phyloP scores from a whole-genome alignment of 2,113 vertebrate genomes.

The Muscicapa adusta region DNA sequence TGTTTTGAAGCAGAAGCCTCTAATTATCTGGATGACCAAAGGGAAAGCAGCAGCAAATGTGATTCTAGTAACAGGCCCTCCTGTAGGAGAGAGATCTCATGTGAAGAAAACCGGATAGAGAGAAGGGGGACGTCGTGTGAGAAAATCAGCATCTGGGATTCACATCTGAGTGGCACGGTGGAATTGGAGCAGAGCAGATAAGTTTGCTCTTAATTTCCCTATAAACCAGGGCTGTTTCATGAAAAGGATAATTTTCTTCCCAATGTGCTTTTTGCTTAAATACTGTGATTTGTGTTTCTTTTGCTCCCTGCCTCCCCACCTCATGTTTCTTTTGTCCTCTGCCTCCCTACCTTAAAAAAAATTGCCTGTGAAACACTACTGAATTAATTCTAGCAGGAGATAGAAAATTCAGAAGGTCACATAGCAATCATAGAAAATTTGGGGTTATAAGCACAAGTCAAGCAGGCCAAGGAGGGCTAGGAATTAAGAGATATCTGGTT shows the following conservation, averaged over 20 bases:
- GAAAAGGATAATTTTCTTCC: neutral
- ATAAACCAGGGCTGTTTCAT: neutral
- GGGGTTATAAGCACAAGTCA: neutral
- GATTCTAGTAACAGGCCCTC: neutral
- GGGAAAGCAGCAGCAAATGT: neutral
- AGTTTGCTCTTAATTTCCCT: constrained; percentile 33
- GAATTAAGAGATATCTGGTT: neutral
- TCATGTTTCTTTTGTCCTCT: neutral
- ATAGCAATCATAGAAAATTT: neutral
- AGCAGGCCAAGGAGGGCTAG: neutral
- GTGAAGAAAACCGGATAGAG: neutral
- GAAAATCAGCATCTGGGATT: constrained; percentile 40
- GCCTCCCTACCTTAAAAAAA: neutral
- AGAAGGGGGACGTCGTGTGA: neutral
- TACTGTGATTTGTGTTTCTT: neutral
- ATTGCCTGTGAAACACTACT: neutral
- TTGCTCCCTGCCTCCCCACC: neutral
- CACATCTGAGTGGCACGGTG: neutral
- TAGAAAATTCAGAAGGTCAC: neutral
- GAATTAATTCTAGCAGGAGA: neutral
- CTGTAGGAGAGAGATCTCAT: neutral
- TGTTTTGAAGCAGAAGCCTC: neutral
- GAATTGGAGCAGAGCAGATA: constrained; percentile 41
- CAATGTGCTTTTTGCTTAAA: neutral
- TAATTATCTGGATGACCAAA: neutral